phyloP scores from a whole-genome alignment of 37 sponge, comb jelly and placozoan genomes.

The Spongilla lacustris region DNA sequence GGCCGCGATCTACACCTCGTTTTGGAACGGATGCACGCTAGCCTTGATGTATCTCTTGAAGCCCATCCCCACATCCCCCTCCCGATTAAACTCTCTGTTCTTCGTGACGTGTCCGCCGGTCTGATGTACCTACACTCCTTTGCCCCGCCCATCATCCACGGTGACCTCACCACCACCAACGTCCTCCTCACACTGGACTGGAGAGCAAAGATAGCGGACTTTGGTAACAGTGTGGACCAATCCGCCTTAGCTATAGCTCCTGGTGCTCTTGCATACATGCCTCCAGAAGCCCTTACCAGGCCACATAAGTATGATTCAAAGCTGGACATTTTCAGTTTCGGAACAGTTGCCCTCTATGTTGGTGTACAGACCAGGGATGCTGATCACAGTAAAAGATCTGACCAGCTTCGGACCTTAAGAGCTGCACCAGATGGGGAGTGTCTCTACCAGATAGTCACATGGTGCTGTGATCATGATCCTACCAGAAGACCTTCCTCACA shows the following conservation, averaged over 20 bases:
- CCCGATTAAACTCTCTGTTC: constrained; percentile 6
- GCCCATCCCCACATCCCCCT: constrained; percentile 11
- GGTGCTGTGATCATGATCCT: neutral
- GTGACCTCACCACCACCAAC: constrained; percentile 28
- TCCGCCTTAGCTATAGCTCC: neutral
- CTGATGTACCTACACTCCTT: constrained; percentile 39
- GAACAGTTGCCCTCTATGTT: neutral
- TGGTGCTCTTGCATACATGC: constrained; percentile 11
- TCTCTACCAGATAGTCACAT: neutral
- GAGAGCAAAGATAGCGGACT: constrained; percentile 31
- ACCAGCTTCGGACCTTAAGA: neutral
- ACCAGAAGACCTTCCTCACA: neutral
- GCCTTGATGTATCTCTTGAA: neutral
- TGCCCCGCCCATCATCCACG: neutral
- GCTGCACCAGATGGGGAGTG: neutral
- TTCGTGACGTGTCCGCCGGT: constrained; percentile 26
- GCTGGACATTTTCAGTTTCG: constrained; percentile 28
- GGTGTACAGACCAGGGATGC: neutral
- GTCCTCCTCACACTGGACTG: constrained; percentile 20
- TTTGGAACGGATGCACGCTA: neutral
- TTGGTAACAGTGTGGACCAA: neutral
- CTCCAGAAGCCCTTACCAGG: constrained; percentile 3
- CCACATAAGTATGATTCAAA: neutral
- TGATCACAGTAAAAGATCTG: neutral
- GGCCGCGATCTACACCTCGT: neutral